A percentile compares a stretch with the other conserved stretches of the same genome.
These are phyloP conservation scores for Actinernus sp. DNA, from an alignment of 92 coral and sea anemone species.

Conservation along the genomic window DNA sequence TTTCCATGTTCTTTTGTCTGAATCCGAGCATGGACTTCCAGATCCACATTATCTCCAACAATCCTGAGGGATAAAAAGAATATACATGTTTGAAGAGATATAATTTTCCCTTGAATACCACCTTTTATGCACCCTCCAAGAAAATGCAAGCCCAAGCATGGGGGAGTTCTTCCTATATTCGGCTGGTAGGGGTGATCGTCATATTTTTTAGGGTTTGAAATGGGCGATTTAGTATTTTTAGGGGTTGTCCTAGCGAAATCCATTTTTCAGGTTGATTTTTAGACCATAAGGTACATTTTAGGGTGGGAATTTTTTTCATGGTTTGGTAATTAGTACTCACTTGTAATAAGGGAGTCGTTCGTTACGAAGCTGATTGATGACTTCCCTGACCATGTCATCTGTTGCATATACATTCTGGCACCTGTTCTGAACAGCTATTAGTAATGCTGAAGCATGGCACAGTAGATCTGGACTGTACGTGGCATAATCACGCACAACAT, in stretches of 20 bases:
- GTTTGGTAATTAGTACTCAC: neutral
- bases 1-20: conserved; percentile 27
- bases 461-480: conserved; percentile 11
- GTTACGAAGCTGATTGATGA: conserved; percentile 4
- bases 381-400: conserved; percentile 20
- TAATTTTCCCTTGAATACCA: no score
- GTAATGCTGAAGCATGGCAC: conserved; percentile 14
- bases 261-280: no score
- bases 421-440: neutral
- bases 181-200: no score
- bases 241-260: no score
- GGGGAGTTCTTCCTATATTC: no score
- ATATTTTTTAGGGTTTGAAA: no score
- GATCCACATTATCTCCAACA: conserved; percentile 35
- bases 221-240: no score
- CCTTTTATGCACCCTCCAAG: no score
- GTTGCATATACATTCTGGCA: conserved; percentile 6
- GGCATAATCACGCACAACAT: conserved; percentile 4
- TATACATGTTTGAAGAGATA: no score
- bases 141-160: no score
- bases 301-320: no score
- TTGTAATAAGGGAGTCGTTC: conserved; percentile 3
- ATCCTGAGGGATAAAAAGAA: neutral
- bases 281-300: no score
- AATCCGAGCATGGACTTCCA: conserved; percentile 25